These are phyloP conservation scores for Drosophila mettleri DNA, from an alignment of 2,888 invertebrate species.

Conservation along the genomic window DNA sequence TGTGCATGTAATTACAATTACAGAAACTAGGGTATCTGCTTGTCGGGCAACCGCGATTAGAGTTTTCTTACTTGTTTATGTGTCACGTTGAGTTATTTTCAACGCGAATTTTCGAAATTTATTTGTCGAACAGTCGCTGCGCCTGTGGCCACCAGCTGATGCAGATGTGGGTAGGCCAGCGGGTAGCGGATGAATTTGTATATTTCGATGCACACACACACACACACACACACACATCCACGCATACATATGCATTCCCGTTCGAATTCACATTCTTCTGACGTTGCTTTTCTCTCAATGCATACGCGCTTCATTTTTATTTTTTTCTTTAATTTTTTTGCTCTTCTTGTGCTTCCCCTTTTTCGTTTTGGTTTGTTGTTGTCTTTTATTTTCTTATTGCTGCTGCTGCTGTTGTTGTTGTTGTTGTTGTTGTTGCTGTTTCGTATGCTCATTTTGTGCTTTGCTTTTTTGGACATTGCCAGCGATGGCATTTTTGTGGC, in stretches of 20 bases:
- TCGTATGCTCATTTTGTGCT: constrained; percentile 45
- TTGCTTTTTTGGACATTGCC: constrained; percentile 71
- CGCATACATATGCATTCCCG: constrained; percentile 47
- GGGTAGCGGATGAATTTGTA: constrained; percentile 16
- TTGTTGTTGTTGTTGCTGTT: constrained; percentile 34
- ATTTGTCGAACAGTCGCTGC: constrained; percentile 67
- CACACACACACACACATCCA: background rate
- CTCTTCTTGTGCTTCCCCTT: constrained; percentile 9
- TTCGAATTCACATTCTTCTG: constrained; percentile 60
- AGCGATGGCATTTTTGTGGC: constrained; percentile 80
- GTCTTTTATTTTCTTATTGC: constrained; percentile 19
- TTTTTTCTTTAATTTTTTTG: background rate
- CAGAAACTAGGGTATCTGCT: no score
- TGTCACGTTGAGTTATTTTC: constrained; percentile 74
- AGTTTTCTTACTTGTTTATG: constrained; percentile 49
- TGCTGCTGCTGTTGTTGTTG: no score
- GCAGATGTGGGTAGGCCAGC: background rate
- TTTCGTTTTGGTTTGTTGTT: constrained; percentile 2
- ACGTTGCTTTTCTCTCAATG: constrained; percentile 32
- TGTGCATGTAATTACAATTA: no score
- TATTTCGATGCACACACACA: constrained; percentile 55
- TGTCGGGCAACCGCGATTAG: no score
- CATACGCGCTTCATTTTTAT: constrained; percentile 17
- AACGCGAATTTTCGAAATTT: constrained; percentile 71
- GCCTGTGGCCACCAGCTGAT: constrained; percentile 28